These are phyloP conservation scores for Pegea sp. DNA, from an alignment of 23 tunicate species.

Conservation along the genomic window DNA sequence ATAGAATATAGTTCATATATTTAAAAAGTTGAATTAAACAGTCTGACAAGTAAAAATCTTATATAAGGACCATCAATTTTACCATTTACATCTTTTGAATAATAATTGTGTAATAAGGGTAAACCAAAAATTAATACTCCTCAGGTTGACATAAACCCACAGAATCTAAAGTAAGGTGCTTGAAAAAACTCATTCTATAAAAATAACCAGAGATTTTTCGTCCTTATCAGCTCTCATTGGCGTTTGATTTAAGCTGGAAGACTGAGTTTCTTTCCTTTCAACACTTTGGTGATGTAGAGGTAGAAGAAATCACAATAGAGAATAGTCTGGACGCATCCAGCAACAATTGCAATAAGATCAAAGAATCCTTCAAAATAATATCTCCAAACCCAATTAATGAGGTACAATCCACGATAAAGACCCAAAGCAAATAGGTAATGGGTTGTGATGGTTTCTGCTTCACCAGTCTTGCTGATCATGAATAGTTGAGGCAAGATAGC, in stretches of 20 bases:
- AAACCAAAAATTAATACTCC: too few species aligned
- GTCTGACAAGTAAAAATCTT: too few species aligned
- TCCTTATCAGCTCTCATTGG: too few species aligned
- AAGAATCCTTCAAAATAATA: conserved; percentile 86
- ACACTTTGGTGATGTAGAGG: conserved; percentile 83
- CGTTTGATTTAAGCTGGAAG: conserved; percentile 59
- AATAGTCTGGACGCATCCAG: conserved; percentile 95
- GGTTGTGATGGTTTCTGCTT: conserved; percentile 95
- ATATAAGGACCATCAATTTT: too few species aligned
- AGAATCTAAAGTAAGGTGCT: too few species aligned
- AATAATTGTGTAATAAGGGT: too few species aligned
- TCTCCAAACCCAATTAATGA: conserved; percentile 93
- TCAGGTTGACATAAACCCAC: too few species aligned
- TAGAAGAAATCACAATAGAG: conserved; percentile 97
- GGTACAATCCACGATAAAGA: conserved; percentile 73
- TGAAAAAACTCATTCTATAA: too few species aligned
- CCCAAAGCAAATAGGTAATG: conserved; percentile 95
- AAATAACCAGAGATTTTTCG: too few species aligned
- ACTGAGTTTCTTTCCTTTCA: conserved; percentile 58
- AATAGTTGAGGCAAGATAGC: conserved; percentile 96
- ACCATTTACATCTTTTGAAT: too few species aligned
- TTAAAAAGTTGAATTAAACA: too few species aligned
- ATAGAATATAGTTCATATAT: too few species aligned
- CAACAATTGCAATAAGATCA: conserved; percentile 94
- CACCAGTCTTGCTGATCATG: conserved; percentile 97